Evolutionary conservation across 2,113 vertebrate species (phyloP).

Genomic region (Bostrychus sinensis): DNA sequence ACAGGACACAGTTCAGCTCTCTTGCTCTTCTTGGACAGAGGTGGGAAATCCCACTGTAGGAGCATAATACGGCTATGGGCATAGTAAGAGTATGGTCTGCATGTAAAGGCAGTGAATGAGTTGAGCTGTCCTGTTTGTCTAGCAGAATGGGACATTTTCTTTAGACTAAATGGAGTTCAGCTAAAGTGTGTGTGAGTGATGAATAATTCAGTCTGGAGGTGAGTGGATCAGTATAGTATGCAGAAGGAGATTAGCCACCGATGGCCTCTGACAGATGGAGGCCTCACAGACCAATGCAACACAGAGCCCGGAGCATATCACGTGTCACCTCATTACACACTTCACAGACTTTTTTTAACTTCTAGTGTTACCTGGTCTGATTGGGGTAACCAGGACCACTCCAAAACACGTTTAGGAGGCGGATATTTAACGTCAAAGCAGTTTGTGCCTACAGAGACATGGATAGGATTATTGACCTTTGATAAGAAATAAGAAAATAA

Average conservation of each 20-base stretch:
- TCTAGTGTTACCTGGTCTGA: conserved; percentile 58
- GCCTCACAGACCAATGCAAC: conserved; percentile 68
- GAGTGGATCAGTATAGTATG: conserved; percentile 65
- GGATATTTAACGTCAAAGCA: conserved; percentile 9
- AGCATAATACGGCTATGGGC: no score
- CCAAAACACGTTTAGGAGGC: conserved; percentile 18
- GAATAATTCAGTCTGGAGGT: conserved; percentile 75
- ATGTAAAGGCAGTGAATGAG: background rate
- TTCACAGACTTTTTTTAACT: conserved; percentile 68
- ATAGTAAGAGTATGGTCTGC: no score
- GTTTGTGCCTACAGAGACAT: background rate
- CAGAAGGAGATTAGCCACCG: conserved; percentile 72
- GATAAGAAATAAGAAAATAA: background rate
- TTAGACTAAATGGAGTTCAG: conserved; percentile 60
- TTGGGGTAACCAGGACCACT: conserved; percentile 34
- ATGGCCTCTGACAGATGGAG: conserved; percentile 77
- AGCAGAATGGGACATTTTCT: conserved; percentile 53
- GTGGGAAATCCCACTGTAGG: no score
- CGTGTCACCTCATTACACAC: conserved; percentile 76
- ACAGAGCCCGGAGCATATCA: conserved; percentile 68
- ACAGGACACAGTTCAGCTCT: no score
- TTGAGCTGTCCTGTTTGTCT: conserved; percentile 59
- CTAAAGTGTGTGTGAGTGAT: conserved; percentile 65
- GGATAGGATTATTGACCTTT: background rate
- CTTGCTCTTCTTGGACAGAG: no score